Evolutionary conservation across 2,888 invertebrate genomes (phyloP).

Genomic region (Nasonovia ribisnigri): DNA sequence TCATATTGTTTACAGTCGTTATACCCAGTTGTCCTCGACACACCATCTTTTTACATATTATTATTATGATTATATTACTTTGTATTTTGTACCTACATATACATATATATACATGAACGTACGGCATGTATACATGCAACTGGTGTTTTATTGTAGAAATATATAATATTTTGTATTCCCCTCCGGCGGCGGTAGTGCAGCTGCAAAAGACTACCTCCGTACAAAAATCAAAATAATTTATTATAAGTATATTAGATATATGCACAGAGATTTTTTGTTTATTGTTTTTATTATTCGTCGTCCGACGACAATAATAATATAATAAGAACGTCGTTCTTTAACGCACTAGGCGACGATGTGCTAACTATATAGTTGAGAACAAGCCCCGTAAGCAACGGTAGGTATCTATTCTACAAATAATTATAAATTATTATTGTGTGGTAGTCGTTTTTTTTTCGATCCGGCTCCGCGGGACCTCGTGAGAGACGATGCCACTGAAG

Average conservation of each 20-base stretch:
- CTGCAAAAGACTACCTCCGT: not conserved
- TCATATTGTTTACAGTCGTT: slow-evolving; percentile 44
- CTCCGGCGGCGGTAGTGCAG: not conserved
- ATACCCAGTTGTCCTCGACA: slow-evolving; percentile 64
- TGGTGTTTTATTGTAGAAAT: slow-evolving; percentile 13
- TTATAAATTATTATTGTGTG: not conserved
- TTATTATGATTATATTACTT: slow-evolving; percentile 30
- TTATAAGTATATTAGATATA: not conserved
- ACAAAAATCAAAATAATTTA: not conserved
- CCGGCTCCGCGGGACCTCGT: not conserved
- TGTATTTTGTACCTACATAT: not conserved
- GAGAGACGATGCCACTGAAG: not conserved
- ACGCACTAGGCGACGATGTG: not conserved
- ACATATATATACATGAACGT: not conserved
- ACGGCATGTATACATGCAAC: not conserved
- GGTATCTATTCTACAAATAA: not conserved
- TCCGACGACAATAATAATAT: not conserved
- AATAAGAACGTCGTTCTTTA: not conserved
- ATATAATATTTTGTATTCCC: not conserved
- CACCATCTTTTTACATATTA: slow-evolving; percentile 62
- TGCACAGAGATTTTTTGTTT: not conserved
- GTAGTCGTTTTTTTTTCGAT: not conserved
- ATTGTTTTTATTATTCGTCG: not conserved
- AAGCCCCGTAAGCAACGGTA: not conserved
- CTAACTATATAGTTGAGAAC: not conserved